phyloP scores from a whole-genome alignment of 1,140 invertebrate genomes.

The Conopomorpha cramerella region DNA sequence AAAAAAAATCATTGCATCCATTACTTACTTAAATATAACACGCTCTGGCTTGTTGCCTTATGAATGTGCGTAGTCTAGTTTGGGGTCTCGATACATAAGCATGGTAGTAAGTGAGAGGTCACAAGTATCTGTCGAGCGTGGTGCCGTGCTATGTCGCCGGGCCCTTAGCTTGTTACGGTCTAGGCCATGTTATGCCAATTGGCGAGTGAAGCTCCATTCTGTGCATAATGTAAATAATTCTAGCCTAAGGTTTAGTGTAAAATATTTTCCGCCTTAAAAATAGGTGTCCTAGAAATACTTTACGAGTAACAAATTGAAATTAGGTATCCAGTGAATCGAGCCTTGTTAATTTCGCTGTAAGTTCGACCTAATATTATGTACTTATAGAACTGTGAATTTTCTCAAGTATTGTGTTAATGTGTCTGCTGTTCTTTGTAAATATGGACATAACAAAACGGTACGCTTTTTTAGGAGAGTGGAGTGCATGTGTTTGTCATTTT shows the following conservation, averaged over 20 bases:
- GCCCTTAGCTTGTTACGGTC: slow-evolving; percentile 19
- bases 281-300: slow-evolving; percentile 26
- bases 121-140: slow-evolving; percentile 4
- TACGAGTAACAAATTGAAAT: no score
- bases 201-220: slow-evolving; percentile 35
- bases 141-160: slow-evolving; percentile 21
- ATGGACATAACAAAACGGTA: slow-evolving; percentile 46
- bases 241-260: slow-evolving; percentile 31
- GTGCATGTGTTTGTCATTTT: slow-evolving; percentile 56
- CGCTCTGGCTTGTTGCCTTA: no score
- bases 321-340: no score
- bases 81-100: slow-evolving; percentile 13
- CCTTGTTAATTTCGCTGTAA: slow-evolving; percentile 4
- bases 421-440: slow-evolving; percentile 54
- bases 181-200: no score
- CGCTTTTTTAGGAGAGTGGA: slow-evolving; percentile 55
- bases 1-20: no score
- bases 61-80: not conserved
- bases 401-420: no score
- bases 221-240: slow-evolving; percentile 56
- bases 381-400: no score
- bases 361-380: no score
- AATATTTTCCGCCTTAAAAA: slow-evolving; percentile 41
- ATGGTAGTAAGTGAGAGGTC: not conserved
- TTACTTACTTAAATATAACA: no score